A percentile compares a stretch with the other conserved stretches of the same genome.
These are phyloP conservation scores for Drosophila quadrilineata DNA, from an alignment of 1,140 invertebrate species.

Conservation along the genomic window DNA sequence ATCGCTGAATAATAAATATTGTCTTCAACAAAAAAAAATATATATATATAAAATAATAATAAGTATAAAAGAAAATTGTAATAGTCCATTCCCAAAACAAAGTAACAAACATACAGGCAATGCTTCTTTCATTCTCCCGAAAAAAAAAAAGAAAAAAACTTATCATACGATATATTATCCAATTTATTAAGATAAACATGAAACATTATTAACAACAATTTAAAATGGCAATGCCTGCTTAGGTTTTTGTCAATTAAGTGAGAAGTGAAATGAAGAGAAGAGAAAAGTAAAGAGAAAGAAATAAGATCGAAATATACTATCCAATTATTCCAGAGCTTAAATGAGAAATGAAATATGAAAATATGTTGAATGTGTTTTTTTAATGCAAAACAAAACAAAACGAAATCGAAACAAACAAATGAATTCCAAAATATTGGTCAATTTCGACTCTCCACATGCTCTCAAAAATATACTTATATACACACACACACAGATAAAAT, in stretches of 20 bases:
- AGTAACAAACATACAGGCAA: conserved; percentile 45
- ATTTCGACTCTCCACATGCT: conserved; percentile 19
- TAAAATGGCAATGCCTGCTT: no score
- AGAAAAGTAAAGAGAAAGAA: background rate
- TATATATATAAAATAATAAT: no score
- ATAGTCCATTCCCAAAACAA: conserved; percentile 4
- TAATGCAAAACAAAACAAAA: conserved; percentile 27
- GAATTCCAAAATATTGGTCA: conserved; percentile 29
- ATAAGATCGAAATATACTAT: conserved; percentile 14
- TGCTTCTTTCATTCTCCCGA: conserved; percentile 69
- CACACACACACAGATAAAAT: conserved; percentile 11
- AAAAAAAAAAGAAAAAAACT: no score
- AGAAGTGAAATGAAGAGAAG: background rate
- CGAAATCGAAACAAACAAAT: conserved; percentile 28
- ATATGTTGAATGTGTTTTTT: conserved; percentile 23
- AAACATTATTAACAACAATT: no score
- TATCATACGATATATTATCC: conserved; percentile 63
- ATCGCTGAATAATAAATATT: conserved; percentile 31
- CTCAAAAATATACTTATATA: conserved; percentile 24
- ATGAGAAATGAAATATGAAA: no score
- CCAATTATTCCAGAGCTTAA: conserved; percentile 43
- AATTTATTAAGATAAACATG: conserved; percentile 48
- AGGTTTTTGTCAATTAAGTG: no score
- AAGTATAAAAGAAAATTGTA: no score
- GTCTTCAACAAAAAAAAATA: no score